These are phyloP conservation scores for Boleophthalmus pectinirostris DNA, from an alignment of 2,113 vertebrate species.

Conservation along the genomic window DNA sequence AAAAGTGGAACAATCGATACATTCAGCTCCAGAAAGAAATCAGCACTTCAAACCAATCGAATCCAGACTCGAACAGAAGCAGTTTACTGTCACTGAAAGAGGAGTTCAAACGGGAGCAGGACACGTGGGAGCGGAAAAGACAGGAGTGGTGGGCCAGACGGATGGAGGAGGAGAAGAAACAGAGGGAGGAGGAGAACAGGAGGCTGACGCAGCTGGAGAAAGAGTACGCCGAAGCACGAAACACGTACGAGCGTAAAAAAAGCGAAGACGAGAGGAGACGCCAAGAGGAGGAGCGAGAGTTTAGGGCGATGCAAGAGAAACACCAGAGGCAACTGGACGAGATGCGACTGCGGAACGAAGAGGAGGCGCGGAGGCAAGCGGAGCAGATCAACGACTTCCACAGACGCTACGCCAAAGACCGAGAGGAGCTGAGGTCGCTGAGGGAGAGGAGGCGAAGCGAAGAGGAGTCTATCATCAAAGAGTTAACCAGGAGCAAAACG, in stretches of 20 bases:
- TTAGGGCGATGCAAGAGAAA: not conserved
- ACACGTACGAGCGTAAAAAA: not conserved
- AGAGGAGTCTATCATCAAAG: not conserved
- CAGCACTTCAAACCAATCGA: not conserved
- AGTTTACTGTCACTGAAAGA: not conserved
- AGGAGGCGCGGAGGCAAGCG: conserved; percentile 39
- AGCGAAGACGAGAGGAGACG: conserved; percentile 3
- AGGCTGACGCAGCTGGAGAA: conserved; percentile 12
- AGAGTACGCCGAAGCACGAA: conserved; percentile 19
- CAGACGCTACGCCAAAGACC: conserved; percentile 15
- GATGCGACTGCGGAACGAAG: not conserved
- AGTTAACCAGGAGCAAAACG: not conserved
- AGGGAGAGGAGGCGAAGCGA: not conserved
- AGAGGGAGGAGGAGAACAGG: not conserved
- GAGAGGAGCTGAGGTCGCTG: not conserved
- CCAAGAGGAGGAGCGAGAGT: conserved; percentile 12
- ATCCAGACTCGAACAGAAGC: not conserved
- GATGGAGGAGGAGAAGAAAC: conserved; percentile 14
- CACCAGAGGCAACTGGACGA: not conserved
- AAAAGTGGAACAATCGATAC: conserved; percentile 11
- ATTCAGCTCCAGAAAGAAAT: not conserved
- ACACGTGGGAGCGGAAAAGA: conserved; percentile 23
- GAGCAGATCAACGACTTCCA: conserved; percentile 42
- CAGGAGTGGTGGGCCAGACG: conserved; percentile 19
- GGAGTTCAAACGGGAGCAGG: not conserved